A percentile compares a stretch with the other conserved stretches of the same genome.
Conservation (phyloP, 2,888 invertebrate species). For the Muscina levida region DNA sequence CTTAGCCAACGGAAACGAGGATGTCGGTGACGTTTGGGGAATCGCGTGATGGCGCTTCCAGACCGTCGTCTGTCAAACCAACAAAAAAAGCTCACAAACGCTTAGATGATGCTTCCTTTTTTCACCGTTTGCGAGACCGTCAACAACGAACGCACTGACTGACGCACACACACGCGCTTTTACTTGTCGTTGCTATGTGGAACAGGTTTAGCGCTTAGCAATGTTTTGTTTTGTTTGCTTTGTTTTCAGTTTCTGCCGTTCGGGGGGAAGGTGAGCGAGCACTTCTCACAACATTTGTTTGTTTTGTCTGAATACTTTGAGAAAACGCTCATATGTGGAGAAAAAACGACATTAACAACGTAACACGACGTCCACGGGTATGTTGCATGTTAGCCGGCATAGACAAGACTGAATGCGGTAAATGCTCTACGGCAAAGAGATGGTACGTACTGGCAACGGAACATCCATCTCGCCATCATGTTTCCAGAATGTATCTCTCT, state of each 20-base stretch:
- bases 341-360: conserved; percentile 65
- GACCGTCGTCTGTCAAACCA: not conserved
- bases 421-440: conserved; percentile 67
- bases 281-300: conserved; percentile 48
- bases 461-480: not conserved
- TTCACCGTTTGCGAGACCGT: not conserved
- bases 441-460: conserved; percentile 47
- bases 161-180: conserved; percentile 2
- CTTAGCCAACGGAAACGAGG: not conserved
- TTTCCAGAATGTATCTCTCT: conserved; percentile 25
- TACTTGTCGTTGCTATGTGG: conserved; percentile 14
- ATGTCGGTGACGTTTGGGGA: not conserved
- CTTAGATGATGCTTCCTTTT: conserved; percentile 16
- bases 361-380: conserved; percentile 65
- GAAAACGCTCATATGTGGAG: conserved; percentile 52
- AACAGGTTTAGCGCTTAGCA: conserved; percentile 34
- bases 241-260: conserved; percentile 1
- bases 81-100: conserved; percentile 13
- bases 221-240: conserved; percentile 26
- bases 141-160: not conserved
- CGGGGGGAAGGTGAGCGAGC: not conserved
- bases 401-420: conserved; percentile 74
- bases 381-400: conserved; percentile 75
- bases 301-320: conserved; percentile 46
- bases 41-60: conserved; percentile 4